These are phyloP conservation scores for Drosophila rubida DNA, from an alignment of 2,888 invertebrate genomes.

Conservation along the genomic window DNA sequence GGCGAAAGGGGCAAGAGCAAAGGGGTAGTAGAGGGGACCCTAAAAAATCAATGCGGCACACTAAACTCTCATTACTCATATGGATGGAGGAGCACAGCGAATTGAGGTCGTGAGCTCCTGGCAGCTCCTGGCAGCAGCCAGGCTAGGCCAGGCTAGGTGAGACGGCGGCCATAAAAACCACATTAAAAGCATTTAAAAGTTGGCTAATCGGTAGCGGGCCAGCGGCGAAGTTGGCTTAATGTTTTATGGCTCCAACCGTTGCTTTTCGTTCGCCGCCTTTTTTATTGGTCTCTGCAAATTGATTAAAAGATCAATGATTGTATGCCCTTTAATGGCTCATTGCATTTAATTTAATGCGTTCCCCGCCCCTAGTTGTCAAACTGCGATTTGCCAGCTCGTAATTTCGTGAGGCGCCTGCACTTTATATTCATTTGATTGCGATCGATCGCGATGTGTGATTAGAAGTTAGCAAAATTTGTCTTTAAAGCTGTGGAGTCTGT, in stretches of 20 bases:
- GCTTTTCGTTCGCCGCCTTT: slow-evolving; percentile 1
- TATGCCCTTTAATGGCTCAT: slow-evolving; percentile 71
- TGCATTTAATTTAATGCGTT: slow-evolving; percentile 70
- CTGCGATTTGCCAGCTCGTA: slow-evolving; percentile 52
- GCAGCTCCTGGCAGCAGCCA: neutral
- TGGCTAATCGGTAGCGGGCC: slow-evolving; percentile 64
- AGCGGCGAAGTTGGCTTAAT: slow-evolving; percentile 60
- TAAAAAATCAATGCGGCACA: slow-evolving; percentile 71
- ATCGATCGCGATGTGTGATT: neutral
- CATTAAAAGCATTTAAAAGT: slow-evolving; percentile 78
- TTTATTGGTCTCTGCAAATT: slow-evolving; percentile 69
- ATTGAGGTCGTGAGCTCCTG: neutral
- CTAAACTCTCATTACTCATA: slow-evolving; percentile 78
- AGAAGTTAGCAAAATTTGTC: neutral
- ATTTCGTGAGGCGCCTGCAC: slow-evolving; percentile 11
- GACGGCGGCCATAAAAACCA: slow-evolving; percentile 63
- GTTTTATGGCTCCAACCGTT: slow-evolving; percentile 59
- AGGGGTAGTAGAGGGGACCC: slow-evolving; percentile 40
- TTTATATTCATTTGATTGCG: neutral
- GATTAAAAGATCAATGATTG: slow-evolving; percentile 80
- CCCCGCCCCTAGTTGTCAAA: slow-evolving; percentile 46
- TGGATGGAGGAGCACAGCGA: slow-evolving; percentile 34
- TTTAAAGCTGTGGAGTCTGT: neutral
- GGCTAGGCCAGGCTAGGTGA: slow-evolving; percentile 34
- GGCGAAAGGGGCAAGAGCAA: neutral